A percentile compares a stretch with the other conserved stretches of the same genome.
phyloP scores from a whole-genome alignment of 2,888 invertebrate species.

The Rhagonycha fulva region DNA sequence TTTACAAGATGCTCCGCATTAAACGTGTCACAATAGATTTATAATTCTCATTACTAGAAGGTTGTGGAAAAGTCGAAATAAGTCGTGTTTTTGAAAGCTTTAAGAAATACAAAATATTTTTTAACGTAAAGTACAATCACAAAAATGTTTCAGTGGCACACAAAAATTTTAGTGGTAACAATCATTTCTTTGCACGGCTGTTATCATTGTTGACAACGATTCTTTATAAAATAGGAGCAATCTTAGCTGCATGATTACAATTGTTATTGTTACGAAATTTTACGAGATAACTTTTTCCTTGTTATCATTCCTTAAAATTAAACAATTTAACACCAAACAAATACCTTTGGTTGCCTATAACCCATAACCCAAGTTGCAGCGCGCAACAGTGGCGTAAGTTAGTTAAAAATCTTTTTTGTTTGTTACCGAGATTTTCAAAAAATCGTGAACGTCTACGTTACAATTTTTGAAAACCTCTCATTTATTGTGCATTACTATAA shows the following conservation, averaged over 20 bases:
- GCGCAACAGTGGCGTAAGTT: slow-evolving; percentile 29
- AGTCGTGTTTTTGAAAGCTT: too few species aligned
- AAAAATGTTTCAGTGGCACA: neutral
- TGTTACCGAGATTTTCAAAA: neutral
- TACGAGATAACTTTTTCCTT: neutral
- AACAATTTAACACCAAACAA: neutral
- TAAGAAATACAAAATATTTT: neutral
- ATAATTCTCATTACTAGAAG: neutral
- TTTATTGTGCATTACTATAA: neutral
- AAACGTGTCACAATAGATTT: too few species aligned
- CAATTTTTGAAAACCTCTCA: neutral
- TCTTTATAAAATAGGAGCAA: neutral
- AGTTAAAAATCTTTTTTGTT: neutral
- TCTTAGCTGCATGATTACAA: slow-evolving; percentile 25
- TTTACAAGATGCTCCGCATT: too few species aligned
- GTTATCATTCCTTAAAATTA: neutral
- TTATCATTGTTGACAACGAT: neutral
- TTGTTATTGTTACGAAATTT: slow-evolving; percentile 7
- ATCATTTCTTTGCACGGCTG: neutral
- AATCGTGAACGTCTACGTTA: neutral
- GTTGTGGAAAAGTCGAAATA: neutral
- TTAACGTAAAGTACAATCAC: neutral
- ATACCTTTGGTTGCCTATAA: neutral
- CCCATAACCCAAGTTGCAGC: slow-evolving; percentile 17
- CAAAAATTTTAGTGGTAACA: neutral